Base-by-base conservation (phyloP, 2,113 vertebrate species). In the Callorhinus ursinus region DNA sequence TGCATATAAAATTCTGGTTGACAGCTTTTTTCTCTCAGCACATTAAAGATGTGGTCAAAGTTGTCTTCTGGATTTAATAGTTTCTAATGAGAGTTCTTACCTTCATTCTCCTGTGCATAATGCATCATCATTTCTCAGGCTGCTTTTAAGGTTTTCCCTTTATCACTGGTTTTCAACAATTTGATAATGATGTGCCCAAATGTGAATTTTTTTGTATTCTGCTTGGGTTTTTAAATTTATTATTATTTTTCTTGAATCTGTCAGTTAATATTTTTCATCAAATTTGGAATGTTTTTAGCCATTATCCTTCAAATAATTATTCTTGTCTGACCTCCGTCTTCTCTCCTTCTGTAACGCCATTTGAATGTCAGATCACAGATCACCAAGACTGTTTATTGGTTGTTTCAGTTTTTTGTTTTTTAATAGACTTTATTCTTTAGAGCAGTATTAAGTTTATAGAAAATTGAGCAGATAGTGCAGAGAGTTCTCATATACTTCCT, bases 251-350 rank as follows among this genome's bases (percentile, higher is more conserved):
- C 39, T 71, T 93, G 10, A 53, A 61, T 91, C 33, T 84, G 39
- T 95, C 31, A n/a, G 5, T 87, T 82, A 81, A 59, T 89, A 31
- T 89, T 89, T 94, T 90, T 72, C 22, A 59, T 71, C 86, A 92
- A 42, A n/a, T 67, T 65, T 86, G 77, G 72, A 94, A 74, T 16
- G 67, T 19, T 90, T 94, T 92, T 82, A 92, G 18, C 36, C 10
- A 7, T 81, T 93, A 33, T 33, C 24, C 33, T 95, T 83, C 71
- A 93, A 83, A 39, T 76, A 39, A 67, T 67, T 79, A 88, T 61
- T 93, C 14, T 97, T 97, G n/a, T 76, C 80, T 36, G 16, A 59
- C n/a, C 36, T 92, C 18, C 5, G 15, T 92, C 7, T 88, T 26
- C 42, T 88, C 33, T 96, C 13, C 12, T 77, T 92, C 36, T 85